phyloP scores from a whole-genome alignment of 2,888 invertebrate genomes.

The Sicus ferrugineus region DNA sequence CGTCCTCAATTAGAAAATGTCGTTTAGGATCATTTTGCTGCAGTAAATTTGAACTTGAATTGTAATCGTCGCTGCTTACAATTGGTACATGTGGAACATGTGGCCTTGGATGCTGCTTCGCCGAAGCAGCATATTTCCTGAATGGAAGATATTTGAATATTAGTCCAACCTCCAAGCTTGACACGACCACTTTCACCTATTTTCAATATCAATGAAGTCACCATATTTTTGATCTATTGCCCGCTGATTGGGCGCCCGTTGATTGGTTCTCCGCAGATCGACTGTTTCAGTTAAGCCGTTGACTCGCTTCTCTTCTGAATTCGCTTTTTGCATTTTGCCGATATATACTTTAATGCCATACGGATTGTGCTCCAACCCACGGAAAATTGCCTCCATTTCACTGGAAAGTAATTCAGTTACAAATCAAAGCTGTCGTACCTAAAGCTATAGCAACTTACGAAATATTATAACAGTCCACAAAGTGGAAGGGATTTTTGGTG shows the following conservation, averaged over 20 bases:
- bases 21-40: conserved; percentile 43
- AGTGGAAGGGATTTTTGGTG: conserved; percentile 39
- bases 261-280: too few species aligned
- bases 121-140: conserved; percentile 48
- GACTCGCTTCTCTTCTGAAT: neutral
- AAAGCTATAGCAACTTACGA: conserved; percentile 41
- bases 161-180: too few species aligned
- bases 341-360: conserved; percentile 45
- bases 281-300: too few species aligned
- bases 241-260: too few species aligned
- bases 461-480: conserved; percentile 42
- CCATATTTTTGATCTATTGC: conserved; percentile 20
- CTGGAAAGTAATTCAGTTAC: conserved; percentile 32
- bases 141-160: neutral
- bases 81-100: conserved; percentile 40
- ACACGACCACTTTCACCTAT: conserved; percentile 30
- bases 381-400: conserved; percentile 49
- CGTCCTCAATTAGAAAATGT: conserved; percentile 50
- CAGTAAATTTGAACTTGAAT: conserved; percentile 41
- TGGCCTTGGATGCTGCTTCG: conserved; percentile 46
- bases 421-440: neutral
- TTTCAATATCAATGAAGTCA: conserved; percentile 42
- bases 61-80: conserved; percentile 45
- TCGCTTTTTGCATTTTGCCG: conserved; percentile 34
- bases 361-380: conserved; percentile 44